Percentiles rank a stretch among this genome's conserved stretches.
Conservation (phyloP, 2,888 invertebrate species). For the Eugnorisma glareosa region DNA sequence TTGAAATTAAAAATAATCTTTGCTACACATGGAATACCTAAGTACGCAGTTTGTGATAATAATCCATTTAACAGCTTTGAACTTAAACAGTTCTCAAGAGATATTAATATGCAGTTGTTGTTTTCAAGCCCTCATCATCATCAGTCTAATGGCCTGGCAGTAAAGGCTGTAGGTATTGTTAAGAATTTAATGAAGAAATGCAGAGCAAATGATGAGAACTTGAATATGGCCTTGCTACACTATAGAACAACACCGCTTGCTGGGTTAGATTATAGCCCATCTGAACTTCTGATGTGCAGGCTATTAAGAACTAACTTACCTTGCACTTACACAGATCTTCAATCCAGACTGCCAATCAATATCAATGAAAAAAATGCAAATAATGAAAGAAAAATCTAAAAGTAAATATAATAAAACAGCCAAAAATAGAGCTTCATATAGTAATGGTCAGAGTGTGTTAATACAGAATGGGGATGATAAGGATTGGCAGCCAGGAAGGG, state of each 20-base stretch:
- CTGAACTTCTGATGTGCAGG: not conserved
- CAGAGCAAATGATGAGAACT: constrained; percentile 1
- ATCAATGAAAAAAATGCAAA: constrained; percentile 2
- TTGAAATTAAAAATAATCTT: constrained; percentile 2
- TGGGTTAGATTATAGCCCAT: constrained; percentile 1
- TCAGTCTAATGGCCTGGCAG: not conserved
- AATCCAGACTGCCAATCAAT: not conserved
- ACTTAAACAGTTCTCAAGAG: not conserved
- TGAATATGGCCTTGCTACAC: not conserved
- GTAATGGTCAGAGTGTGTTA: not conserved
- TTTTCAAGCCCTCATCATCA: not conserved
- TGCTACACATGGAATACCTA: constrained; percentile 2
- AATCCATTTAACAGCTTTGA: not conserved
- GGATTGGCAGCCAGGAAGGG: not conserved
- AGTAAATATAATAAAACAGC: not conserved
- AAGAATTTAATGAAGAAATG: constrained; percentile 3
- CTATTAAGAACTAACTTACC: constrained; percentile 4
- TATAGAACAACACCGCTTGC: constrained; percentile 1
- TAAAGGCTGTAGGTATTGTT: not conserved
- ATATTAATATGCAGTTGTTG: not conserved
- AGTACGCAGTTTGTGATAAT: not conserved
- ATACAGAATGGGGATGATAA: not conserved
- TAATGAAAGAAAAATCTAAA: not conserved
- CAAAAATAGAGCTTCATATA: not conserved
- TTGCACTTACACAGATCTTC: not conserved